Percentiles rank a stretch among this genome's conserved stretches.
Evolutionary conservation across 2,797 vertebrate species (phyloP).

Genomic region (Chaetophractus vellerosus): DNA sequence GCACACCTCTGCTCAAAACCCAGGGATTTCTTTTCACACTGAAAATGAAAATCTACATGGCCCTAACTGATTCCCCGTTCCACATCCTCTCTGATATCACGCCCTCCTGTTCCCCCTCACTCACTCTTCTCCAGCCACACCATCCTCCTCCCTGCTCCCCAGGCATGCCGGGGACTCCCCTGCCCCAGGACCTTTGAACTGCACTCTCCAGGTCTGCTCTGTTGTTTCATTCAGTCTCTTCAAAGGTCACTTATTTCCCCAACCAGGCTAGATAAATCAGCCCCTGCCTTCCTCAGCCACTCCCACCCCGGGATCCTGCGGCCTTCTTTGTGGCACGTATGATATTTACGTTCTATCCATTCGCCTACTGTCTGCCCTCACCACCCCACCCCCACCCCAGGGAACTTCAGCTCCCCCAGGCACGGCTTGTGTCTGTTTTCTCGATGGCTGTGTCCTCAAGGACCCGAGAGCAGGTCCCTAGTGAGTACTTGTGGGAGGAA

Average conservation of each 20-base stretch:
- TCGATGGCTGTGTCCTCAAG: neutral
- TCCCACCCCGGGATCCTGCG: too few species aligned
- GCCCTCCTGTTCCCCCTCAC: rapidly evolving
- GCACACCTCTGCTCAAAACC: neutral
- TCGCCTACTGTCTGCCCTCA: neutral
- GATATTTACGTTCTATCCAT: rapidly evolving
- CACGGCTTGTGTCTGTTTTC: too few species aligned
- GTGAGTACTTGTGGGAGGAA: too few species aligned
- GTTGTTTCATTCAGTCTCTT: neutral
- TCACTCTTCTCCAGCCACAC: neutral
- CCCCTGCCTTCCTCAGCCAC: neutral
- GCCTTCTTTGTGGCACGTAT: neutral
- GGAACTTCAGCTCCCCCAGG: neutral
- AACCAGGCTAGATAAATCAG: neutral
- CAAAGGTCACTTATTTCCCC: neutral
- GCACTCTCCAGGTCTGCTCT: neutral
- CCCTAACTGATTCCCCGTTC: neutral
- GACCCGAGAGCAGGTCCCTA: neutral
- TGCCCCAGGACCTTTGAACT: neutral
- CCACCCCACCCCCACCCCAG: neutral
- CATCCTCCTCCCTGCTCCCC: neutral
- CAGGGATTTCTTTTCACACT: neutral
- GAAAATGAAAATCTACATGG: too few species aligned
- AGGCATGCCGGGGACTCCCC: too few species aligned
- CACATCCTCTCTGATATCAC: neutral